A percentile compares a stretch with the other conserved stretches of the same genome.
Evolutionary conservation across 1,140 invertebrate genomes (phyloP).

Genomic region (Drosophila lacertosa): DNA sequence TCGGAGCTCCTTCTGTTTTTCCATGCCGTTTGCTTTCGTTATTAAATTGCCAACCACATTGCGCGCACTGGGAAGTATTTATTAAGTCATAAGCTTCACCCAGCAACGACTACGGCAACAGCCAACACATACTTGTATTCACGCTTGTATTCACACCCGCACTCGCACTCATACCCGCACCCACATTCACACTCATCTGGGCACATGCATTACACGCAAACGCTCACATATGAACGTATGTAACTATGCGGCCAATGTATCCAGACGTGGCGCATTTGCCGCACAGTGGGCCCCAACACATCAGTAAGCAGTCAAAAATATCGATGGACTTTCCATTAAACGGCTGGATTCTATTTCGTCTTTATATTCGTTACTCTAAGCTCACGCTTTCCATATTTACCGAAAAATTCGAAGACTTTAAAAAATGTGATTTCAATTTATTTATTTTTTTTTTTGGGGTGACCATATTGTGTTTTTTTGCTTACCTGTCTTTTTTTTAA

Average conservation of each 20-base stretch:
- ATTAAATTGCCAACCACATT: constrained; percentile 80
- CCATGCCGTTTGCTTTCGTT: constrained; percentile 71
- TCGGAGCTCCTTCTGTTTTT: constrained; percentile 24
- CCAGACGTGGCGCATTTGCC: not conserved
- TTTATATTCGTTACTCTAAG: too few species aligned
- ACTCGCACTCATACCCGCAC: not conserved
- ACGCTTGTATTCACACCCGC: not conserved
- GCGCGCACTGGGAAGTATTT: constrained; percentile 73
- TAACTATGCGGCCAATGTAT: constrained; percentile 25
- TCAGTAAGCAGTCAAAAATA: not conserved
- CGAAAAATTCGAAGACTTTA: too few species aligned
- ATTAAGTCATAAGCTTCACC: constrained; percentile 72
- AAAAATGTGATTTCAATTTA: too few species aligned
- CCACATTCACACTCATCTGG: constrained; percentile 24
- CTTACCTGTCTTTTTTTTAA: too few species aligned
- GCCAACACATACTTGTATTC: constrained; percentile 4
- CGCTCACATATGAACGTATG: constrained; percentile 8
- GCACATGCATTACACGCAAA: constrained; percentile 16
- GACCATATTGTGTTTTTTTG: not conserved
- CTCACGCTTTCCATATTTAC: too few species aligned
- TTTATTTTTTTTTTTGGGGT: too few species aligned
- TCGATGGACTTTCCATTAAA: not conserved
- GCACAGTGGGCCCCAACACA: constrained; percentile 21
- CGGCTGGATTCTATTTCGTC: too few species aligned
- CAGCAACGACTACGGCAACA: not conserved